These are phyloP conservation scores for Clarias gariepinus DNA, from an alignment of 2,113 vertebrate species.

Conservation along the genomic window DNA sequence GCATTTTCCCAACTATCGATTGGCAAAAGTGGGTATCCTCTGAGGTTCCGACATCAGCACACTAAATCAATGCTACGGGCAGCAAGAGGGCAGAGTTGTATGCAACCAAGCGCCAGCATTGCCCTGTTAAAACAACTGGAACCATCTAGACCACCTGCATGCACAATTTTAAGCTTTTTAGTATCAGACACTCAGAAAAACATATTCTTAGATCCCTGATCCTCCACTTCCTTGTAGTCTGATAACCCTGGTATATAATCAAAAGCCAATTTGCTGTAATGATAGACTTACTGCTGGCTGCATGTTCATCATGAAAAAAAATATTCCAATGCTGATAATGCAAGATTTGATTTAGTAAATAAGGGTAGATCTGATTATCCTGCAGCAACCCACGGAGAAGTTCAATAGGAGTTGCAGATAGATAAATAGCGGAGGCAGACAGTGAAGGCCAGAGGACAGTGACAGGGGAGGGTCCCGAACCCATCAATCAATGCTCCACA, in stretches of 20 bases:
- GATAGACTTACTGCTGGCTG: neutral
- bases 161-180: neutral
- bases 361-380: constrained; percentile 17
- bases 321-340: neutral
- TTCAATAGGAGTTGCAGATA: constrained; percentile 26
- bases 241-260: neutral
- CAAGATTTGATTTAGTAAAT: constrained; percentile 5
- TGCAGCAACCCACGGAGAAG: constrained; percentile 30
- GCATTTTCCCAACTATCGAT: constrained; percentile 7
- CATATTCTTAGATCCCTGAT: too few species aligned
- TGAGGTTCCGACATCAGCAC: constrained; percentile 35
- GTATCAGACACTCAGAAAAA: neutral
- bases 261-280: neutral
- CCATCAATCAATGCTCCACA: constrained; percentile 3
- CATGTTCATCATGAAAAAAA: neutral
- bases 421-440: constrained; percentile 31
- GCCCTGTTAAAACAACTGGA: neutral
- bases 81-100: neutral
- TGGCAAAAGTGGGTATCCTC: constrained; percentile 16
- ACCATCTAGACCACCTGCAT: neutral
- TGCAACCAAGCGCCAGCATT: neutral
- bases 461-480: neutral
- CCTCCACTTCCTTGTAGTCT: neutral
- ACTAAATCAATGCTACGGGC: constrained; percentile 30
- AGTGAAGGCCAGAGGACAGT: neutral